Percentiles rank a stretch among this genome's conserved stretches.
Evolutionary conservation across 2,888 invertebrate species (phyloP).

Genomic region (Leucoptera coffeella): DNA sequence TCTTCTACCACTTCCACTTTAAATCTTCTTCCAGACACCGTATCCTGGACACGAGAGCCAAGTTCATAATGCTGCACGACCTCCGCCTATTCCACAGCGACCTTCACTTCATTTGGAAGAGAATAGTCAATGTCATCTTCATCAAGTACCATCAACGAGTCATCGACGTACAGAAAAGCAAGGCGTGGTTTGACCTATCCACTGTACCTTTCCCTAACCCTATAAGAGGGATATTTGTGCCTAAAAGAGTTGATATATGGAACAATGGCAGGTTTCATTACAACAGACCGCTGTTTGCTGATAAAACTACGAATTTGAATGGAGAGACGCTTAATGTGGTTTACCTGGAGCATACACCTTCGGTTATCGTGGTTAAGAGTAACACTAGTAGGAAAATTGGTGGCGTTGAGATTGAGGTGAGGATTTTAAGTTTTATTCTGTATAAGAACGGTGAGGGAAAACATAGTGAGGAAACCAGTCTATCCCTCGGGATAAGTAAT

Average conservation of each 20-base stretch:
- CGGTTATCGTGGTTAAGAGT: slow-evolving; percentile 38
- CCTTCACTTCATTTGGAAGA: slow-evolving; percentile 68
- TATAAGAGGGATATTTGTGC: slow-evolving; percentile 44
- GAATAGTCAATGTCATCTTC: slow-evolving; percentile 69
- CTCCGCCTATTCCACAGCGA: slow-evolving; percentile 58
- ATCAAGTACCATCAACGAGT: slow-evolving; percentile 48
- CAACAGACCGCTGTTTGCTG: slow-evolving; percentile 39
- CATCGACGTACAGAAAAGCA: slow-evolving; percentile 14
- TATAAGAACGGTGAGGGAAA: too few relatives aligned
- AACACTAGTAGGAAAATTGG: slow-evolving; percentile 32
- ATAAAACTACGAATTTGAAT: slow-evolving; percentile 55
- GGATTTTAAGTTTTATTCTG: too few relatives aligned
- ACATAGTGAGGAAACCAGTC: too few relatives aligned
- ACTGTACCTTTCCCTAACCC: slow-evolving; percentile 71
- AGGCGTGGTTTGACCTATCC: slow-evolving; percentile 62
- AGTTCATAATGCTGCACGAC: slow-evolving; percentile 67
- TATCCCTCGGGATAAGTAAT: too few relatives aligned
- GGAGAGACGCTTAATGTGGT: slow-evolving; percentile 57
- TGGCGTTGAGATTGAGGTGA: slow-evolving; percentile 68
- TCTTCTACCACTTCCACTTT: too few relatives aligned
- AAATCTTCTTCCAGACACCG: slow-evolving; percentile 51
- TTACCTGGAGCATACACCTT: slow-evolving; percentile 63
- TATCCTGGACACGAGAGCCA: slow-evolving; percentile 63
- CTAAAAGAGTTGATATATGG: slow-evolving; percentile 64
- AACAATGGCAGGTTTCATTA: slow-evolving; percentile 54